Base-by-base conservation (phyloP, 2,797 vertebrate genomes). In the Acropternis orthonyx region DNA sequence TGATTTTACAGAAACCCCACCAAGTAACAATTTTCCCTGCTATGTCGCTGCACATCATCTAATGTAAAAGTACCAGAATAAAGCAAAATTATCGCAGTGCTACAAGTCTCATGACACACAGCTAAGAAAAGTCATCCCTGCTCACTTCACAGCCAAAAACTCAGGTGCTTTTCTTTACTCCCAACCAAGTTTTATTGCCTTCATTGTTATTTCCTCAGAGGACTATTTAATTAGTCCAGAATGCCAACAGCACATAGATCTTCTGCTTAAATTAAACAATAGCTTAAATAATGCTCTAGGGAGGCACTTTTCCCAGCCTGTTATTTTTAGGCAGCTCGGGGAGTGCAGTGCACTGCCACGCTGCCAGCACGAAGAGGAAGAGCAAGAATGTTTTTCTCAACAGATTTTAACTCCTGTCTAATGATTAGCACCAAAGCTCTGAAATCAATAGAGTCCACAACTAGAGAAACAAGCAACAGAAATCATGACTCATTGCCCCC, bases 191-290 rank as follows among this genome's bases (percentile, higher is more conserved):
- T 89, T 84, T 79, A 93, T 68, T 84, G 92, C 76, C 79, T 78
- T 51, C 67, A 9, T 23, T 85, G 79, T 91, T 91, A 80, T 92
- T 95, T 95, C 93, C 89, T 94, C 91, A 8, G 85, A 95, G 96
- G 91, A 91, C 91, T 91, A 91, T 74, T 95, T 89, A 93, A 94
- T 96, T 95, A 94, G 96, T 83, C 74, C 63, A 86, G 69, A 95
- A 96, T 79, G 95, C 95, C 94, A 95, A 78, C 8, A 34, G 88
- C 90, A 74, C 87, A 91, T 36, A 88, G 79, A 95, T 90, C 85
- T 93, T 67, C 69, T 55, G 77, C 91, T 93, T 85, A 96, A 94
- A 95, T 95, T 96, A 96, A 96, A 96, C 96, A 96, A 95, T 95
- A 92, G 94, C 91, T 94, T 91, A 73, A 96, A 88, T 84, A 94